phyloP scores from a whole-genome alignment of 2,888 invertebrate species.

The Cacoxenus indagator region DNA sequence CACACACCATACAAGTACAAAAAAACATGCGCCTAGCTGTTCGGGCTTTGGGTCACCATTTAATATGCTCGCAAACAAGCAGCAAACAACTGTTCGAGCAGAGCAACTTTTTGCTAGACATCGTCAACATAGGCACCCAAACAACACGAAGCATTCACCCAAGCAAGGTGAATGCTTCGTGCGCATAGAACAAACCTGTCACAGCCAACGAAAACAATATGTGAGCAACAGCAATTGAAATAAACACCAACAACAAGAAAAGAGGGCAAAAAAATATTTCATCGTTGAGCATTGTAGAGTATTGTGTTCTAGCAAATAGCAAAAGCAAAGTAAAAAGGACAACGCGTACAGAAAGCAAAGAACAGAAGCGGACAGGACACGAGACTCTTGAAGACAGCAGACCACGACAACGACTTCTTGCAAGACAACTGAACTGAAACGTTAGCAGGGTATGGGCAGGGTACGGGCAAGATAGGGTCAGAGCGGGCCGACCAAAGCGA shows the following conservation, averaged over 20 bases:
- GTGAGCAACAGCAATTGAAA: constrained; percentile 57
- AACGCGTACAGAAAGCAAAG: constrained; percentile 11
- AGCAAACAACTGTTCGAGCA: constrained; percentile 35
- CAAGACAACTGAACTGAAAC: constrained; percentile 43
- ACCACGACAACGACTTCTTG: not conserved
- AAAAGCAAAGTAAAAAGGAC: constrained; percentile 23
- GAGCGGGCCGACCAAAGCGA: constrained; percentile 39
- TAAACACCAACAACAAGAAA: constrained; percentile 35
- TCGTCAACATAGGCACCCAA: constrained; percentile 38
- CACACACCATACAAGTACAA: constrained; percentile 18
- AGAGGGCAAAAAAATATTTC: too few relatives aligned
- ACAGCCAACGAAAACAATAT: constrained; percentile 22
- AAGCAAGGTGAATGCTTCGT: too few relatives aligned
- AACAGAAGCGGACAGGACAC: constrained; percentile 26
- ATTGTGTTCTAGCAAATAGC: not conserved
- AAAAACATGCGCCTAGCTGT: constrained; percentile 23
- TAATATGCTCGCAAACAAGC: not conserved
- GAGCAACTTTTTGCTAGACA: constrained; percentile 22
- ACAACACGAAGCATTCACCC: too few relatives aligned
- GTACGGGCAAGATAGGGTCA: too few relatives aligned
- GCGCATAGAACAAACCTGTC: constrained; percentile 20
- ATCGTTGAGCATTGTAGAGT: not conserved
- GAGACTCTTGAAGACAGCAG: constrained; percentile 4
- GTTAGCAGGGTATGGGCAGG: too few relatives aligned
- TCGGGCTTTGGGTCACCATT: not conserved